phyloP scores from a whole-genome alignment of 2,888 invertebrate genomes.

The Acleris laterana region DNA sequence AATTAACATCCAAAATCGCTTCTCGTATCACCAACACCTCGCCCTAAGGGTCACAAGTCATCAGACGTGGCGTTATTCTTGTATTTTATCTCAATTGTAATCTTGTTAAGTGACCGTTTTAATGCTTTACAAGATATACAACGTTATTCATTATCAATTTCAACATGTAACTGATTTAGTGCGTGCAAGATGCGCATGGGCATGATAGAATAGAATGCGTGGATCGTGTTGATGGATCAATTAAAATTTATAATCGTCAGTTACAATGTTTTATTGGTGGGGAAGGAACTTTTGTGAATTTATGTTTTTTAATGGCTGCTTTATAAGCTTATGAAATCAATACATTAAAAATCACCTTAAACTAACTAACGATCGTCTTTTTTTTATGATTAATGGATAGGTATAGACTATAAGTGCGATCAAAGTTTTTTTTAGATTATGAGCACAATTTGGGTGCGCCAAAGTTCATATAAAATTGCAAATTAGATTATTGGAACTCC shows the following conservation, averaged over 20 bases:
- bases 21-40: conserved; percentile 23
- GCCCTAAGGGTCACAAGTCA: conserved; percentile 50
- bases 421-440: no score
- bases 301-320: not conserved
- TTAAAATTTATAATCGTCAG: conserved; percentile 34
- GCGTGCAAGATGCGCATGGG: conserved; percentile 34
- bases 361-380: no score
- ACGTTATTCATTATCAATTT: conserved; percentile 52
- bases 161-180: conserved; percentile 49
- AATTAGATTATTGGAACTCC: no score
- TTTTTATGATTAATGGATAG: no score
- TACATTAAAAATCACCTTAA: no score
- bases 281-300: not conserved
- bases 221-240: conserved; percentile 32
- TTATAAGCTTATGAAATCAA: not conserved
- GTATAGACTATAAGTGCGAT: no score
- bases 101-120: conserved; percentile 55
- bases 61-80: conserved; percentile 47
- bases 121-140: conserved; percentile 55
- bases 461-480: no score
- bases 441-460: no score
- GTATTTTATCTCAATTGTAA: conserved; percentile 65
- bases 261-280: conserved; percentile 20
- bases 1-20: conserved; percentile 27
- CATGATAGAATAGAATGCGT: conserved; percentile 26